phyloP scores from a whole-genome alignment of 2,113 vertebrate species.

The Notothenia rossii region DNA sequence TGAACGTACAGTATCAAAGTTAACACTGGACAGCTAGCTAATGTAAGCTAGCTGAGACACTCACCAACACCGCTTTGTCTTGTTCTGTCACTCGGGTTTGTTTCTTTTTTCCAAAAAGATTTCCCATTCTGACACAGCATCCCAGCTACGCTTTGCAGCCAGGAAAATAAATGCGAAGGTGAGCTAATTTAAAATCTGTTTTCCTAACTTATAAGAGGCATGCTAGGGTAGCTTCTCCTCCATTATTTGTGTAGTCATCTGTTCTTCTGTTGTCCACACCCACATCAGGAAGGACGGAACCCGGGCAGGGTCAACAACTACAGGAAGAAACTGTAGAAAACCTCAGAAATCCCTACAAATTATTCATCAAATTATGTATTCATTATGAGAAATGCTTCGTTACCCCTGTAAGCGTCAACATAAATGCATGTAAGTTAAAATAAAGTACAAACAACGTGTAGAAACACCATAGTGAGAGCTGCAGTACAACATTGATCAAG shows the following conservation, averaged over 20 bases:
- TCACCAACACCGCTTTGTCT: constrained; percentile 91
- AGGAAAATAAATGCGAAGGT: background rate
- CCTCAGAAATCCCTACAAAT: background rate
- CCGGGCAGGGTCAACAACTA: constrained; percentile 11
- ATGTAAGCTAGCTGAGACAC: constrained; percentile 47
- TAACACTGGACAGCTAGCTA: constrained; percentile 26
- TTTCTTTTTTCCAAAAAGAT: constrained; percentile 92
- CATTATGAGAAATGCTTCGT: too few species aligned
- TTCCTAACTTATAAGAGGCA: background rate
- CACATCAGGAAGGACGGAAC: constrained; percentile 59
- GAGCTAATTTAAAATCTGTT: background rate
- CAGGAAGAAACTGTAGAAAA: background rate
- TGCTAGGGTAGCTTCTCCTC: constrained; percentile 6
- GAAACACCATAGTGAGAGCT: background rate
- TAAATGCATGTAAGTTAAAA: background rate
- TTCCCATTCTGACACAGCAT: constrained; percentile 89
- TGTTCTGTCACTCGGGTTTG: constrained; percentile 93
- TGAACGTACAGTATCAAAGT: background rate
- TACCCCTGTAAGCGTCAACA: background rate
- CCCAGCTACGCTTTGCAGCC: constrained; percentile 24
- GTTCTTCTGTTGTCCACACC: constrained; percentile 56
- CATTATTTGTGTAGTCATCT: constrained; percentile 63
- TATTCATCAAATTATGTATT: background rate
- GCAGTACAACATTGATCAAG: background rate
- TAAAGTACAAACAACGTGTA: background rate